Evolutionary conservation across 2,888 invertebrate genomes (phyloP).

Genomic region (Luperina testacea): DNA sequence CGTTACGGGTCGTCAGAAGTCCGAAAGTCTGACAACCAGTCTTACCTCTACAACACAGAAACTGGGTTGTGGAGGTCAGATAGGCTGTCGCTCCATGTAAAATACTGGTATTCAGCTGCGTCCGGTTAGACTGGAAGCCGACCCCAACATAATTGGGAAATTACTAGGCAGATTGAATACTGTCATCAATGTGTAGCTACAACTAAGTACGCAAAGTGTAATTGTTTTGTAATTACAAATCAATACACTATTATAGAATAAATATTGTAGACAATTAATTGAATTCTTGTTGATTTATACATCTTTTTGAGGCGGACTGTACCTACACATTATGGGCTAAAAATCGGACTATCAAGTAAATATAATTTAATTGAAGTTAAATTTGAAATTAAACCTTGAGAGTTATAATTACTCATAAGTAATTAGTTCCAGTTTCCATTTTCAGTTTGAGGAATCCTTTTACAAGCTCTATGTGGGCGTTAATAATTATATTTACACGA

Average conservation of each 20-base stretch:
- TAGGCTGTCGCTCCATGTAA: too few species aligned
- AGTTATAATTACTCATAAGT: background rate
- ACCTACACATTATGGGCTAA: background rate
- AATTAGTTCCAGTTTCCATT: background rate
- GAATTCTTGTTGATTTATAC: background rate
- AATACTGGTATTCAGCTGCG: too few species aligned
- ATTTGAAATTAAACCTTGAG: background rate
- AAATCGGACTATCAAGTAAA: background rate
- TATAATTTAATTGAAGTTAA: background rate
- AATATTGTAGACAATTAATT: background rate
- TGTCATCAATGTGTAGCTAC: background rate
- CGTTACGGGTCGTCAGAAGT: too few species aligned
- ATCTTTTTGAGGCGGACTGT: background rate
- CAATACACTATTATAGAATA: background rate
- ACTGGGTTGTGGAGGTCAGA: too few species aligned
- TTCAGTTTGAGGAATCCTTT: background rate
- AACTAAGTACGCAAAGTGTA: background rate
- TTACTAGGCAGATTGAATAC: too few species aligned
- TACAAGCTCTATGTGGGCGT: background rate
- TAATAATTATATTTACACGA: background rate
- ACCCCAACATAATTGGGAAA: too few species aligned
- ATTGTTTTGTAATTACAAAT: background rate
- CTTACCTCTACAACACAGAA: too few species aligned
- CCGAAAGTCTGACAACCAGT: too few species aligned
- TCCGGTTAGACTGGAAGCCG: too few species aligned